phyloP scores from a whole-genome alignment of 1,140 invertebrate genomes.

The Ceratosolen solmsi region DNA sequence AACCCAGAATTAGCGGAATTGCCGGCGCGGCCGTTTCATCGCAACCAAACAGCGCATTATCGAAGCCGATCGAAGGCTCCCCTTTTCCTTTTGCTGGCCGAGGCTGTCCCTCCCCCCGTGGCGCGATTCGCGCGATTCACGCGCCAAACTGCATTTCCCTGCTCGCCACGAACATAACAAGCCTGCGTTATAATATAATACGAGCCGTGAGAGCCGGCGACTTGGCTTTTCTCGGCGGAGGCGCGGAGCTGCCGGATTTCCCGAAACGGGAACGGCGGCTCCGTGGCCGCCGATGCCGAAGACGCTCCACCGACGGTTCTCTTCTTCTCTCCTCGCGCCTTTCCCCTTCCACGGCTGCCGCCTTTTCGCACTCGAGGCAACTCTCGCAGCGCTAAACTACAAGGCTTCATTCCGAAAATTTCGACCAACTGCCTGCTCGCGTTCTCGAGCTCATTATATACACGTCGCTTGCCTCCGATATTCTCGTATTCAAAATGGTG shows the following conservation, averaged over 20 bases:
- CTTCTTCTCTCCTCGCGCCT: no score
- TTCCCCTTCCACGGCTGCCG: neutral
- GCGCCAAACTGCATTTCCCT: no score
- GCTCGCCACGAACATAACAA: no score
- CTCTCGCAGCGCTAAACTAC: neutral
- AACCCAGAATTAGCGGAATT: constrained; percentile 71
- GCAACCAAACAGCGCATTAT: constrained; percentile 66
- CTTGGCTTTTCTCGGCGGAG: no score
- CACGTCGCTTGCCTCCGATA: neutral
- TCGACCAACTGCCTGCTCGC: neutral
- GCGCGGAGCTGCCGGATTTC: no score
- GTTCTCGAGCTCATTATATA: neutral
- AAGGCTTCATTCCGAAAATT: neutral
- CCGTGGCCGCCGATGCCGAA: no score
- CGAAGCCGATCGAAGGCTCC: constrained; percentile 47
- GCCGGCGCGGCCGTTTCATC: constrained; percentile 58
- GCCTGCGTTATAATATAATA: no score
- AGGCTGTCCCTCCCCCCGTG: neutral
- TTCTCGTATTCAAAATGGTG: neutral
- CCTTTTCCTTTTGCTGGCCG: constrained; percentile 29
- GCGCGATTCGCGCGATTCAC: neutral
- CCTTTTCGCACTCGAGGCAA: neutral
- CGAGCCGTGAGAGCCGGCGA: no score
- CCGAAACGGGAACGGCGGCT: no score
- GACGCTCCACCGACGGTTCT: no score